Evolutionary conservation across 2,888 invertebrate genomes (phyloP).

Genomic region (Leucoma salicis): DNA sequence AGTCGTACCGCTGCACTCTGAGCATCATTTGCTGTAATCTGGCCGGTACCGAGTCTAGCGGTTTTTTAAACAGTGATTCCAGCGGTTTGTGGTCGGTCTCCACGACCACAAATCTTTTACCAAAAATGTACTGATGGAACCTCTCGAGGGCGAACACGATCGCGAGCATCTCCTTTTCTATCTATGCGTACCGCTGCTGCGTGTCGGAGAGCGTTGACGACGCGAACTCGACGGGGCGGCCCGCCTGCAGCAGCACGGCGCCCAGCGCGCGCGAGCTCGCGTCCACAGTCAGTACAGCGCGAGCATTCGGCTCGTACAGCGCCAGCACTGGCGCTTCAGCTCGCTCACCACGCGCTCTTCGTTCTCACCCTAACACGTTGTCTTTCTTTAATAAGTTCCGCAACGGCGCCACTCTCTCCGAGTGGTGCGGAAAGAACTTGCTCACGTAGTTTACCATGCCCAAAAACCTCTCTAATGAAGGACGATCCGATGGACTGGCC

Average conservation of each 20-base stretch:
- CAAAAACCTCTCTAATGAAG: no score
- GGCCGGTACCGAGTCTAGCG: constrained; percentile 20
- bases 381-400: no score
- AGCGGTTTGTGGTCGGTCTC: constrained; percentile 36
- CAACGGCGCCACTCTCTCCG: no score
- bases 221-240: constrained; percentile 16
- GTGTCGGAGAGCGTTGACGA: constrained; percentile 22
- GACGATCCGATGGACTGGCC: no score
- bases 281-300: constrained; percentile 26
- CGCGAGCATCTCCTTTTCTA: constrained; percentile 38
- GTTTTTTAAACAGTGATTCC: constrained; percentile 30
- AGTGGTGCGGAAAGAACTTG: no score
- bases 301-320: constrained; percentile 6
- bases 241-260: no score
- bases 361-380: no score
- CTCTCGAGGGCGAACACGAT: constrained; percentile 32
- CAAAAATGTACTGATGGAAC: constrained; percentile 36
- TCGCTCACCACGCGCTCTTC: not conserved
- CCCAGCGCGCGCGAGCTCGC: constrained; percentile 21
- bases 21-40: constrained; percentile 37
- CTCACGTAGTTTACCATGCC: no score
- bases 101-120: no score
- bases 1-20: constrained; percentile 27
- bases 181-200: constrained; percentile 30
- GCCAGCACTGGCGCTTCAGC: constrained; percentile 10